Evolutionary conservation across 1,140 invertebrate species (phyloP).

Genomic region (Drosophila triauraria): DNA sequence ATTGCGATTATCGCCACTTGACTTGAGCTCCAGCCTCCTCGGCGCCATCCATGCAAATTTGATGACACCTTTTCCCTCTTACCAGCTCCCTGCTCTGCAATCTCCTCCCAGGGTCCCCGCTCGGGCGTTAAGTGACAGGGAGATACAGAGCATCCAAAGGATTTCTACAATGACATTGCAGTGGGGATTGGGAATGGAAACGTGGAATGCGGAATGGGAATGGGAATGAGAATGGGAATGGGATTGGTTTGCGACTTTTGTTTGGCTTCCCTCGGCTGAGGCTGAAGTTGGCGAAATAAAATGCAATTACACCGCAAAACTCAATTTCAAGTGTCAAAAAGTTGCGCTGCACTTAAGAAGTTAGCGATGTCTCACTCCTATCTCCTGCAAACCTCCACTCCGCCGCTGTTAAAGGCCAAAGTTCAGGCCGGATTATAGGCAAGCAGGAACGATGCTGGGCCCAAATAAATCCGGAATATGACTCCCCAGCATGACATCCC

Average conservation of each 20-base stretch:
- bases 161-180: slow-evolving; percentile 25
- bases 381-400: neutral
- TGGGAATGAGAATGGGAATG: slow-evolving; percentile 22
- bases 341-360: slow-evolving; percentile 81
- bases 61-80: slow-evolving; percentile 43
- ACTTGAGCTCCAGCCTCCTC: slow-evolving; percentile 50
- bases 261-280: slow-evolving; percentile 37
- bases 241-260: slow-evolving; percentile 54
- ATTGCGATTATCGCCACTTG: slow-evolving; percentile 76
- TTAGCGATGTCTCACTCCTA: slow-evolving; percentile 38
- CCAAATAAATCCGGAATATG: slow-evolving; percentile 51
- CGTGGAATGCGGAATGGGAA: slow-evolving; percentile 20
- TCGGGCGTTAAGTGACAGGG: slow-evolving; percentile 25
- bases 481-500: slow-evolving; percentile 37
- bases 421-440: slow-evolving; percentile 55
- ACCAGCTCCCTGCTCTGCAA: neutral
- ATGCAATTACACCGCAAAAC: slow-evolving; percentile 83
- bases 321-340: slow-evolving; percentile 83
- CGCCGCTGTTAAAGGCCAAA: slow-evolving; percentile 35
- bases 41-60: slow-evolving; percentile 69
- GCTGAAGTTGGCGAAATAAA: slow-evolving; percentile 66
- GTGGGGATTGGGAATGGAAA: slow-evolving; percentile 5
- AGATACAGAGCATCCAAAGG: slow-evolving; percentile 28
- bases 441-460: slow-evolving; percentile 19
- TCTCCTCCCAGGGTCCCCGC: neutral